These are phyloP conservation scores for Corapipo altera DNA, from an alignment of 2,113 vertebrate genomes.

Conservation along the genomic window DNA sequence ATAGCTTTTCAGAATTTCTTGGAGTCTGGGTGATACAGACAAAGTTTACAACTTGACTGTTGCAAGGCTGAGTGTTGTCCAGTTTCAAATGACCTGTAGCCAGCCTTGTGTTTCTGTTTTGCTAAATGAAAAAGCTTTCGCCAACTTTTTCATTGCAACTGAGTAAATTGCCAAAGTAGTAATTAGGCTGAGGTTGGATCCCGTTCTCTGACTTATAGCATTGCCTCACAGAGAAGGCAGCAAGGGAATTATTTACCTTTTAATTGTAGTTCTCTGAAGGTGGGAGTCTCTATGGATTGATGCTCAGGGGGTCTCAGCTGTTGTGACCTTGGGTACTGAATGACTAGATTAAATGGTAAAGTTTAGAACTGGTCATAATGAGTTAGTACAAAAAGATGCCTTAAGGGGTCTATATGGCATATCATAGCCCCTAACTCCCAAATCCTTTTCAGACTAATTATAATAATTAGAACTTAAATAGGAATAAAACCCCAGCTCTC, in stretches of 20 bases:
- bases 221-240: constrained; percentile 54
- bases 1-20: neutral
- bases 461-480: constrained; percentile 63
- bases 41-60: neutral
- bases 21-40: neutral
- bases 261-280: constrained; percentile 73
- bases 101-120: neutral
- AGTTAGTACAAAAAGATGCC: constrained; percentile 40
- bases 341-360: constrained; percentile 34
- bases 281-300: constrained; percentile 44
- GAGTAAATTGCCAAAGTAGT: neutral
- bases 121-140: neutral
- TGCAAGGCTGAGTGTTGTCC: neutral
- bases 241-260: constrained; percentile 73
- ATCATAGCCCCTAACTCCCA: constrained; percentile 67
- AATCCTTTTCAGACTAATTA: constrained; percentile 62
- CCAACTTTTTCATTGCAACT: constrained; percentile 3
- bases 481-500: constrained; percentile 54
- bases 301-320: constrained; percentile 47
- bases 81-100: neutral
- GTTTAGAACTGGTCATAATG: constrained; percentile 54
- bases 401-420: constrained; percentile 50
- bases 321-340: constrained; percentile 48
- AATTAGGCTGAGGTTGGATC: constrained; percentile 64
- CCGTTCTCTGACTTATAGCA: constrained; percentile 27